Evolutionary conservation across 2,888 invertebrate genomes (phyloP).

Genomic region (Latrodectus hesperus): DNA sequence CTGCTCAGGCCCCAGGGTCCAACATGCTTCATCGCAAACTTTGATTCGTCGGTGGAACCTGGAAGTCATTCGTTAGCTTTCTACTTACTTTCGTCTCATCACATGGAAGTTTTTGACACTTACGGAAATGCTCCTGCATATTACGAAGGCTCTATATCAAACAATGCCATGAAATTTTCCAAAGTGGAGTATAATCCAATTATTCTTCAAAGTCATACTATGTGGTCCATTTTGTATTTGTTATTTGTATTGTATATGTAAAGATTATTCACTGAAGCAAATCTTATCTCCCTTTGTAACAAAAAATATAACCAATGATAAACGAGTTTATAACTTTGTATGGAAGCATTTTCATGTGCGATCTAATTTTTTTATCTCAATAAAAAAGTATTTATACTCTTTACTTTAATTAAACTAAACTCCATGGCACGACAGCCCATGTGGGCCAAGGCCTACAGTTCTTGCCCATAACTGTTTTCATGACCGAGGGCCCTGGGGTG

Average conservation of each 20-base stretch:
- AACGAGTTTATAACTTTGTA: too few relatives aligned
- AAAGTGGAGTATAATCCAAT: constrained; percentile 12
- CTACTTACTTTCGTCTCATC: constrained; percentile 2
- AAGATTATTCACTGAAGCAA: not conserved
- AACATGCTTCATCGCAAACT: constrained; percentile 18
- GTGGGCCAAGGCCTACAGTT: too few relatives aligned
- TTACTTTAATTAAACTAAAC: too few relatives aligned
- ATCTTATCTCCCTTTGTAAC: not conserved
- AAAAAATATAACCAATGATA: too few relatives aligned
- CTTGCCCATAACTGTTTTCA: too few relatives aligned
- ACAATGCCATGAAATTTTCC: not conserved
- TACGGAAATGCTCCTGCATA: constrained; percentile 27
- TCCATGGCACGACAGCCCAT: too few relatives aligned
- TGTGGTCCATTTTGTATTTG: constrained; percentile 13
- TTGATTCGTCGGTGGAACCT: constrained; percentile 10
- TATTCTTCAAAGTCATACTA: not conserved
- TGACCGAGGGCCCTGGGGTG: too few relatives aligned
- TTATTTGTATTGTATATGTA: constrained; percentile 15
- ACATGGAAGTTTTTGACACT: constrained; percentile 46
- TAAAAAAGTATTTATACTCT: not conserved
- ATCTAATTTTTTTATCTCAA: constrained; percentile 15
- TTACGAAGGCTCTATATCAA: constrained; percentile 11
- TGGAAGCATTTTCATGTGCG: constrained; percentile 18
- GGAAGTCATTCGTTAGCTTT: constrained; percentile 58
- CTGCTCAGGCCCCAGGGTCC: too few relatives aligned